Conservation (phyloP, 2,113 vertebrate species). For the Orthonyx spaldingii region DNA sequence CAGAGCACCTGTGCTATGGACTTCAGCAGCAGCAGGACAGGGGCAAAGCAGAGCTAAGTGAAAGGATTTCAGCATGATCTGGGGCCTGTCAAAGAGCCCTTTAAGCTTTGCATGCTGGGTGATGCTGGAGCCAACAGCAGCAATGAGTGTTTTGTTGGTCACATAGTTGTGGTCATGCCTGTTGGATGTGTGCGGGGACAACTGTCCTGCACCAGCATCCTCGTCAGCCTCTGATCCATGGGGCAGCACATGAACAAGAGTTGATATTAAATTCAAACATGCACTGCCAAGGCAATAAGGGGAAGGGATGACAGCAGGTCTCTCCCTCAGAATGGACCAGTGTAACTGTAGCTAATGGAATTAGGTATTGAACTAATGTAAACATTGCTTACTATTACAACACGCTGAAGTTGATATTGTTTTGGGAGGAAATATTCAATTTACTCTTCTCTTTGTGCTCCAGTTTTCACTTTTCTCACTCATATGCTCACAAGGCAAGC, state of each 20-base stretch:
- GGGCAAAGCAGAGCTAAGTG: neutral
- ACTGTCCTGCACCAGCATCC: neutral
- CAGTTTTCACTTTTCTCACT: neutral
- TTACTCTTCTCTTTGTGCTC: neutral
- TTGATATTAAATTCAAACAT: neutral
- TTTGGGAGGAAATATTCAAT: neutral
- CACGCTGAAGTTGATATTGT: neutral
- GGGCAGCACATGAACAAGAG: neutral
- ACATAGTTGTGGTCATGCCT: neutral
- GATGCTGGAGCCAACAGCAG: neutral
- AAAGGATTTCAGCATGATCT: neutral
- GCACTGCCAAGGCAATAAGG: accelerated
- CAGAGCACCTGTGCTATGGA: neutral
- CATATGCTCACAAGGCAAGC: neutral
- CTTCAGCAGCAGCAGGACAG: neutral
- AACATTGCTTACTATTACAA: neutral
- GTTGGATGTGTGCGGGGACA: accelerated
- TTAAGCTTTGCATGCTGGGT: neutral
- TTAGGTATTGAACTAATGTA: neutral
- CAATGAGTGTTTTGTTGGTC: neutral
- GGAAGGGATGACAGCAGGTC: neutral
- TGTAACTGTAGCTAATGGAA: neutral
- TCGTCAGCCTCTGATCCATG: neutral
- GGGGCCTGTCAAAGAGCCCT: neutral
- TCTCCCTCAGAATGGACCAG: neutral